A percentile compares a stretch with the other conserved stretches of the same genome.
Conservation (phyloP, 1,140 invertebrate species). For the Cataglyphis hispanica region DNA sequence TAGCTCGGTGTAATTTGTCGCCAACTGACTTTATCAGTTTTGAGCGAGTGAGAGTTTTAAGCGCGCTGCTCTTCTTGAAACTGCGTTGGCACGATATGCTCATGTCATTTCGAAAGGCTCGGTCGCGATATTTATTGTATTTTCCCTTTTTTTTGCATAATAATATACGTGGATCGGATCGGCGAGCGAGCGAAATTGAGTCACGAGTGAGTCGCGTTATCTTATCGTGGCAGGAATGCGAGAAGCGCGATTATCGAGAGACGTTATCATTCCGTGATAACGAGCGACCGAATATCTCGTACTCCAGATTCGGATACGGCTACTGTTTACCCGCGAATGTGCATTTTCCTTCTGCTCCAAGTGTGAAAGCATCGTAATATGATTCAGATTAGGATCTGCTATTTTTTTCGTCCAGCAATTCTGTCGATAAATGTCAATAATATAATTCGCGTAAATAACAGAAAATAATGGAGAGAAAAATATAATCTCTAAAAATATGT, state of each 20-base stretch:
- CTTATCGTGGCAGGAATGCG: constrained; percentile 66
- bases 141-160: neutral
- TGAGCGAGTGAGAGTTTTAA: neutral
- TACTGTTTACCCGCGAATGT: constrained; percentile 26
- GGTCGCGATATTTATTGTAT: no score
- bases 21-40: constrained; percentile 31
- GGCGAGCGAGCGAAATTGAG: constrained; percentile 41
- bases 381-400: neutral
- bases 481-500: no score
- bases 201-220: constrained; percentile 38
- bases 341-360: neutral
- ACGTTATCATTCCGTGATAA: constrained; percentile 52
- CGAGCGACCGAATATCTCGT: constrained; percentile 4
- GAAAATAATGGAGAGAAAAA: neutral
- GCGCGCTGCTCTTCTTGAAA: constrained; percentile 11
- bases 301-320: constrained; percentile 36
- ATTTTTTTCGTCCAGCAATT: neutral
- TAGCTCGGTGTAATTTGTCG: constrained; percentile 41
- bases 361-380: constrained; percentile 14
- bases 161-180: neutral
- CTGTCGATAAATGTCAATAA: no score
- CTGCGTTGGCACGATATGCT: no score
- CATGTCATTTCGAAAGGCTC: neutral
- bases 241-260: constrained; percentile 48
- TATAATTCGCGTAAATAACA: no score